phyloP scores from a whole-genome alignment of 2,113 vertebrate genomes.

The Riparia riparia region DNA sequence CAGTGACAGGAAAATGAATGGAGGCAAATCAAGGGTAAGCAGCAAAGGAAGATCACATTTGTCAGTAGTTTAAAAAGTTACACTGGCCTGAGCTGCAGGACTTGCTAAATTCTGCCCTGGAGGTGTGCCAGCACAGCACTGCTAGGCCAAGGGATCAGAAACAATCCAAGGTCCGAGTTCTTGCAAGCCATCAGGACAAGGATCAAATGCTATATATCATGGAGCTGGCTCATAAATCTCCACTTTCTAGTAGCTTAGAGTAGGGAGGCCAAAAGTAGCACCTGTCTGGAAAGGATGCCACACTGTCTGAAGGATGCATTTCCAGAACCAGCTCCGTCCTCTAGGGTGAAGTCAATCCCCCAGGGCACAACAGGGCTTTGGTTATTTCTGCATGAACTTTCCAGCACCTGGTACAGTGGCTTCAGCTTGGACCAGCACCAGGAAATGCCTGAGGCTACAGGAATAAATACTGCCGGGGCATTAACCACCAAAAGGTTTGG shows the following conservation, averaged over 20 bases:
- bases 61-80: constrained; percentile 42
- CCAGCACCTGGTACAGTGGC: background rate
- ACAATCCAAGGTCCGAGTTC: constrained; percentile 18
- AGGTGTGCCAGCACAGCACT: background rate
- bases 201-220: background rate
- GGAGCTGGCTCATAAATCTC: constrained; percentile 25
- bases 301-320: background rate
- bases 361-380: background rate
- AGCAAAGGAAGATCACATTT: constrained; percentile 61
- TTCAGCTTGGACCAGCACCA: constrained; percentile 16
- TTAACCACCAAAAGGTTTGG: background rate
- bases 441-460: background rate
- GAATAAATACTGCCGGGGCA: background rate
- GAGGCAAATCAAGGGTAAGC: constrained; percentile 40
- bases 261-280: constrained; percentile 46
- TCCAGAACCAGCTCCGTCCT: background rate
- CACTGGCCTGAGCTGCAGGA: constrained; percentile 12
- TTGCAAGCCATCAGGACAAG: constrained; percentile 14
- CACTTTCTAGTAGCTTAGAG: constrained; percentile 44
- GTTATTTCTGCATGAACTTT: background rate
- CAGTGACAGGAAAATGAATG: constrained; percentile 53
- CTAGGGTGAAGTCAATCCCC: background rate
- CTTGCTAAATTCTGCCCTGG: constrained; percentile 50
- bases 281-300: constrained; percentile 47
- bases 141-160: constrained; percentile 33